These are phyloP conservation scores for Volucella inflata DNA, from an alignment of 2,888 invertebrate genomes.

Conservation along the genomic window DNA sequence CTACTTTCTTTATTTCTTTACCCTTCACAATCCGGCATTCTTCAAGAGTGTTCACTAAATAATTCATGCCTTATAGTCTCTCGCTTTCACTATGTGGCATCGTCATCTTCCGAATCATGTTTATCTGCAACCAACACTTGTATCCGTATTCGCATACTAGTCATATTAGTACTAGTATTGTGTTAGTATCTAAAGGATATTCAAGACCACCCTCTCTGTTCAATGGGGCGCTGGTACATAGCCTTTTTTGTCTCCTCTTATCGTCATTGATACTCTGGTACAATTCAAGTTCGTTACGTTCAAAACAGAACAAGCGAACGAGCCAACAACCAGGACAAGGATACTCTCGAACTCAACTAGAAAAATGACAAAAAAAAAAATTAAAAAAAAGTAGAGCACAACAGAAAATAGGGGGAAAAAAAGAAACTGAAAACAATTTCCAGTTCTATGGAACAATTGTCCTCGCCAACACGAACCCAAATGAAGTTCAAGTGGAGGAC, in stretches of 20 bases:
- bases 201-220: slow-evolving; percentile 8
- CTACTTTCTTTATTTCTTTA: neutral
- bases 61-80: slow-evolving; percentile 58
- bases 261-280: slow-evolving; percentile 49
- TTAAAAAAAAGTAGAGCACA: slow-evolving; percentile 38
- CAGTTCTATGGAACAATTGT: slow-evolving; percentile 67
- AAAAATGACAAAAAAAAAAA: slow-evolving; percentile 17
- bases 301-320: slow-evolving; percentile 32
- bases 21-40: slow-evolving; percentile 5
- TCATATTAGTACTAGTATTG: no score
- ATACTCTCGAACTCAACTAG: slow-evolving; percentile 24
- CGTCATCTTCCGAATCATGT: slow-evolving; percentile 54
- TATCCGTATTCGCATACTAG: neutral
- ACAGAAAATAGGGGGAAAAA: slow-evolving; percentile 16
- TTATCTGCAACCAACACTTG: slow-evolving; percentile 34
- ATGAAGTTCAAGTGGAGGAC: slow-evolving; percentile 75
- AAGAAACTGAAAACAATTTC: slow-evolving; percentile 58
- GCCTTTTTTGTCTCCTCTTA: slow-evolving; percentile 20
- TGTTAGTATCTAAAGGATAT: neutral
- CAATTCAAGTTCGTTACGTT: slow-evolving; percentile 72
- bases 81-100: slow-evolving; percentile 33
- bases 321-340: slow-evolving; percentile 59
- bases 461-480: slow-evolving; percentile 71
- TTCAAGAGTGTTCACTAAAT: slow-evolving; percentile 52
- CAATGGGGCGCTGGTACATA: slow-evolving; percentile 6